Evolutionary conservation across 2,888 invertebrate genomes (phyloP).

Genomic region (Schrankia costaestrigalis): DNA sequence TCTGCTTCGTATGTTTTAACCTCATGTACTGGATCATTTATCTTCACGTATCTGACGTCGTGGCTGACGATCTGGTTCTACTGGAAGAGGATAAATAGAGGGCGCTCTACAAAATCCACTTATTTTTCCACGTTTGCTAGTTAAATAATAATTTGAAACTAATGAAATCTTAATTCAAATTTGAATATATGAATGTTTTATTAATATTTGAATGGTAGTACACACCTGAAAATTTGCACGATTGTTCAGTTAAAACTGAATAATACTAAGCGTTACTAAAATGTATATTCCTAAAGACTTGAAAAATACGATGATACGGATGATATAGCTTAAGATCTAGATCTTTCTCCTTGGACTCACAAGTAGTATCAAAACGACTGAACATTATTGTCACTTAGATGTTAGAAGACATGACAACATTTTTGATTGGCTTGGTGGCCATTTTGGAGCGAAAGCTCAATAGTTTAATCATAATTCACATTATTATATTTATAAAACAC

Average conservation of each 20-base stretch:
- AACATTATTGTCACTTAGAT: slow-evolving; percentile 35
- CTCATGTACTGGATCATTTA: slow-evolving; percentile 99
- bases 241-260: slow-evolving; percentile 3
- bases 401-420: not conserved
- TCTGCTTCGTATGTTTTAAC: slow-evolving; percentile 99
- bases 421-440: slow-evolving; percentile 4
- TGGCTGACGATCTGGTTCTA: slow-evolving; percentile 94
- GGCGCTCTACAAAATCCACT: slow-evolving; percentile 58
- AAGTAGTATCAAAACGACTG: slow-evolving; percentile 51
- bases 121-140: slow-evolving; percentile 52
- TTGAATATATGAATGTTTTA: no score
- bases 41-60: slow-evolving; percentile 96
- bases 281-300: slow-evolving; percentile 20
- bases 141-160: slow-evolving; percentile 67
- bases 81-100: slow-evolving; percentile 79
- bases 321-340: slow-evolving; percentile 18
- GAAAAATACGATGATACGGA: slow-evolving; percentile 9
- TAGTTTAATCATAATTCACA: slow-evolving; percentile 2
- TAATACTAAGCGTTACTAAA: slow-evolving; percentile 5
- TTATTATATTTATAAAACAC: no score
- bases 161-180: no score
- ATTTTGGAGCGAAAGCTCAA: slow-evolving; percentile 5
- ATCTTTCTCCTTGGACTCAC: slow-evolving; percentile 37
- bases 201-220: not conserved
- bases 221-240: slow-evolving; percentile 1